Evolutionary conservation across 2,113 vertebrate species (phyloP), one percentile per base, ranked within the genome.

Genomic region (Platycercus adscitus): DNA sequence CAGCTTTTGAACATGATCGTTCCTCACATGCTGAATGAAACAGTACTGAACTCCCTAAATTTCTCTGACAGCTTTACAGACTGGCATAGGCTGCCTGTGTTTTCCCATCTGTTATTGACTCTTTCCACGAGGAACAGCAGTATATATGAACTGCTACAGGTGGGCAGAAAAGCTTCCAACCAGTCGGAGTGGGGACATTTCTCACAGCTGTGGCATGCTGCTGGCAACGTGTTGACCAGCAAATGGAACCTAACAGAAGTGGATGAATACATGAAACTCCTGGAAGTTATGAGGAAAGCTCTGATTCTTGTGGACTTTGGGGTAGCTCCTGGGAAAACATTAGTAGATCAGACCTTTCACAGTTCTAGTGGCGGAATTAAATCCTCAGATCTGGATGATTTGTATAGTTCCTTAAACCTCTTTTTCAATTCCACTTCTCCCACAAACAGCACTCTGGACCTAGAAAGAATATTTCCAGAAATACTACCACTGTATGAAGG

Each of bases 201-300:
- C 52, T 91, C 21, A 0, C 68, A 33, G 35, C 50, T 97, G 28
- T 97, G 86, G 89, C 88, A 39, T 0, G 72, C 85, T 43, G 52
- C 82, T 43, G 88, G 94, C 56, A 78, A 63, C 1, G 3, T 86
- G 44, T 80, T 92, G 63, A 92, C 70, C 91, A 93, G 78, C 81
- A 96, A 93, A 33, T 97, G 97, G 97, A 97, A 94, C 56, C 61
- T 95, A 3, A 95, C 91, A 1, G 81, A 97, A 68, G 86, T 96
- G 86, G 50, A 6, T 44, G 65, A 92, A 23, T 97, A 95, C 44
- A 64, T 95, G 75, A 88, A 91, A 60, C 46, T 96, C 53, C 80
- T 97, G 63, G 88, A 97, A 85, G 69, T 65, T 0, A 41, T 97
- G 86, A 90, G 69, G 49, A 96, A 88, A 77, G 92, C 93, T 81